Percentiles rank a stretch among this genome's conserved stretches.
Evolutionary conservation across 2,113 vertebrate genomes (phyloP).

Genomic region (Mobula birostris): DNA sequence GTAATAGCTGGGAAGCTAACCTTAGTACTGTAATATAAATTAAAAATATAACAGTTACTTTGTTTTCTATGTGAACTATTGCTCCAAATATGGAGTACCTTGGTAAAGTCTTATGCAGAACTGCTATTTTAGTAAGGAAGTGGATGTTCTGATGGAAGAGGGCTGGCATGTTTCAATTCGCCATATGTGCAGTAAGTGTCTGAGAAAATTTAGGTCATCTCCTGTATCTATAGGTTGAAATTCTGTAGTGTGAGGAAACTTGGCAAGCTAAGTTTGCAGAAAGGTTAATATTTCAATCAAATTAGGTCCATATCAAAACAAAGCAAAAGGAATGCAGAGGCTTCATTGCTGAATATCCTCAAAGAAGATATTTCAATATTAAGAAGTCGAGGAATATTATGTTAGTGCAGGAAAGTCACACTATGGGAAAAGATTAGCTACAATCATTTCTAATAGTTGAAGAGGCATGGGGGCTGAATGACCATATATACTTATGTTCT

Average conservation of each 20-base stretch:
- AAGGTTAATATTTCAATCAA: neutral
- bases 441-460: no score
- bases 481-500: no score
- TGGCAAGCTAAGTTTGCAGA: neutral
- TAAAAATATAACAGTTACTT: neutral
- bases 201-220: neutral
- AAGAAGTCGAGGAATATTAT: no score
- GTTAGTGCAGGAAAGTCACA: no score
- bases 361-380: no score
- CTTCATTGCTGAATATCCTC: no score
- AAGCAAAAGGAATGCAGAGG: no score
- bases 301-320: neutral
- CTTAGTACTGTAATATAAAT: neutral
- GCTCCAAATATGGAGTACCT: neutral
- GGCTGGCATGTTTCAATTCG: neutral
- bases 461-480: no score
- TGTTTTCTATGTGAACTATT: neutral
- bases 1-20: neutral
- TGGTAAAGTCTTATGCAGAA: neutral
- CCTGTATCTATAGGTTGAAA: neutral
- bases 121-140: neutral
- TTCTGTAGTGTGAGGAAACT: neutral
- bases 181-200: neutral
- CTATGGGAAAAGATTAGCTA: no score
- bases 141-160: neutral